phyloP scores from a whole-genome alignment of 2,888 invertebrate species.

The Drosophila anomalata region DNA sequence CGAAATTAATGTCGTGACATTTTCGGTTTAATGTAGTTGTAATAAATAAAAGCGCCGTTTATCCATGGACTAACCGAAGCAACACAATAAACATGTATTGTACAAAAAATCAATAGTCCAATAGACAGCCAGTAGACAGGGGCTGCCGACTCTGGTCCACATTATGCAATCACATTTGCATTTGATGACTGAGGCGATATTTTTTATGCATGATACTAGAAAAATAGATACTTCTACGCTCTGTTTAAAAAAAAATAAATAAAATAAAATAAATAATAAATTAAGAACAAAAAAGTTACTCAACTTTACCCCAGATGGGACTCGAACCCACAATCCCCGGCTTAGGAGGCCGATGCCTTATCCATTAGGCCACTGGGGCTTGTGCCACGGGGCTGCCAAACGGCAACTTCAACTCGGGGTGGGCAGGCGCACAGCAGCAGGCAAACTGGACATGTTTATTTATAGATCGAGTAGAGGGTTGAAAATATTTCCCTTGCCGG shows the following conservation, averaged over 20 bases:
- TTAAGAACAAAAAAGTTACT: constrained; percentile 4
- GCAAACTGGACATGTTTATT: not conserved
- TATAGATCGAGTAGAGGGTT: not conserved
- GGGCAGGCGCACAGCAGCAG: not conserved
- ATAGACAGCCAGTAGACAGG: constrained; percentile 28
- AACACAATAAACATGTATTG: constrained; percentile 9
- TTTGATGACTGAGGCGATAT: constrained; percentile 20
- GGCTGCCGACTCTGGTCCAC: constrained; percentile 17
- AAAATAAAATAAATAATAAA: not conserved
- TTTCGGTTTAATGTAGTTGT: constrained; percentile 78
- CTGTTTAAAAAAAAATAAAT: not conserved
- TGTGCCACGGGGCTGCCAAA: not conserved
- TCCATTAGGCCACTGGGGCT: constrained; percentile 50
- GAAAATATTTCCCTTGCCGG: not conserved
- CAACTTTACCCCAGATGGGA: constrained; percentile 40
- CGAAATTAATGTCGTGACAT: constrained; percentile 77
- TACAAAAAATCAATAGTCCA: constrained; percentile 53
- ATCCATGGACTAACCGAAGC: constrained; percentile 13
- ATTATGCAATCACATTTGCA: constrained; percentile 38
- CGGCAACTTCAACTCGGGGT: not conserved
- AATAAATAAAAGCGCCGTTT: constrained; percentile 72
- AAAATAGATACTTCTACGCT: not conserved
- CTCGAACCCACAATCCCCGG: constrained; percentile 47
- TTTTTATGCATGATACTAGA: too few species aligned
- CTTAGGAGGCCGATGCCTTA: constrained; percentile 48